A percentile compares a stretch with the other conserved stretches of the same genome.
phyloP scores from a whole-genome alignment of 2,888 invertebrate genomes.

The Amiota mariae region DNA sequence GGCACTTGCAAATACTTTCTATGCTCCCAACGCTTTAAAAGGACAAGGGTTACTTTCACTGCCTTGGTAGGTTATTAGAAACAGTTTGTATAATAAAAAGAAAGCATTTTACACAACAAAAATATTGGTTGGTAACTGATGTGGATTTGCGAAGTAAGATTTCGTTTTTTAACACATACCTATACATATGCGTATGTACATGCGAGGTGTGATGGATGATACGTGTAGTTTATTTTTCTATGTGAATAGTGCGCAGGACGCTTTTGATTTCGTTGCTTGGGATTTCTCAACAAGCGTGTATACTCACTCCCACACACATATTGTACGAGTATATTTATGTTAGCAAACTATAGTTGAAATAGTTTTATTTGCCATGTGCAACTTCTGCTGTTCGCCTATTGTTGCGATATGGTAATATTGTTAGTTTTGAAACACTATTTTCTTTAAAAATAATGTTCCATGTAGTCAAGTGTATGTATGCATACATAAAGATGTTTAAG shows the following conservation, averaged over 20 bases:
- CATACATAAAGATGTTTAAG: constrained; percentile 16
- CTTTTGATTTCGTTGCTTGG: constrained; percentile 44
- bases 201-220: constrained; percentile 49
- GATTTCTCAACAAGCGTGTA: background rate
- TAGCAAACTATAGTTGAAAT: constrained; percentile 45
- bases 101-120: background rate
- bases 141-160: too few relatives aligned
- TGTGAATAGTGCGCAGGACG: constrained; percentile 58
- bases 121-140: too few relatives aligned
- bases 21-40: constrained; percentile 59
- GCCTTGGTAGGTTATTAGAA: constrained; percentile 31
- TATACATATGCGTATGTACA: background rate
- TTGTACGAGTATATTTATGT: background rate
- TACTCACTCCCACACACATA: constrained; percentile 25
- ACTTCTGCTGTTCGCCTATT: constrained; percentile 62
- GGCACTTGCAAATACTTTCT: constrained; percentile 49
- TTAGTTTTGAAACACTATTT: constrained; percentile 71
- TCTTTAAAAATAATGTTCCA: background rate
- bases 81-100: background rate
- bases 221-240: constrained; percentile 60
- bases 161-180: too few relatives aligned
- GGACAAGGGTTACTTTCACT: constrained; percentile 67
- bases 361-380: constrained; percentile 51
- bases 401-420: constrained; percentile 71
- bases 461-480: constrained; percentile 39